These are phyloP conservation scores for Melanotaenia trifasciata DNA, from an alignment of 2,797 vertebrate genomes.

Conservation along the genomic window DNA sequence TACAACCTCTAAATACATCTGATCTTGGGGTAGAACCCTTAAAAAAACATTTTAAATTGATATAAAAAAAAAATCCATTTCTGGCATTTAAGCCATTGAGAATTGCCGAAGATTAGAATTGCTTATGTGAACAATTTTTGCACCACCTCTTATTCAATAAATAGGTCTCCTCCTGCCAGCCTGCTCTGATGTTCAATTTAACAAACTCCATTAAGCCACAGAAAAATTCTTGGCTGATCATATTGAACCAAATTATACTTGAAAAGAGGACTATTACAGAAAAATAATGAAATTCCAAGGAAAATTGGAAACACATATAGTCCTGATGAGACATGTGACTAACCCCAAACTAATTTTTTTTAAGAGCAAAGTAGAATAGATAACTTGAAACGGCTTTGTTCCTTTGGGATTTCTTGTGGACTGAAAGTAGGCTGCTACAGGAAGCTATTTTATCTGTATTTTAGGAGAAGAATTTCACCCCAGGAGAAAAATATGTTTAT, in stretches of 20 bases:
- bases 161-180: conserved; percentile 26
- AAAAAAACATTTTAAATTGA: not conserved
- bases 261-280: conserved; percentile 1
- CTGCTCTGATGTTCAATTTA: conserved; percentile 21
- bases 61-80: not conserved
- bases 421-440: not conserved
- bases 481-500: not conserved
- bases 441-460: conserved; percentile 3
- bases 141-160: not conserved
- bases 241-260: conserved; percentile 20
- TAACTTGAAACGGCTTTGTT: not conserved
- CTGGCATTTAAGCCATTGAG: not conserved
- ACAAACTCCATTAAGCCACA: conserved; percentile 35
- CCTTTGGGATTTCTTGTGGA: not conserved
- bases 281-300: conserved; percentile 28
- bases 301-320: conserved; percentile 23
- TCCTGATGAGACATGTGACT: conserved; percentile 8
- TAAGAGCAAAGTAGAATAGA: not conserved
- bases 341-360: not conserved
- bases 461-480: not conserved
- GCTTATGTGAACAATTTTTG: not conserved
- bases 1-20: not conserved
- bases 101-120: not conserved
- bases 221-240: conserved; percentile 21
- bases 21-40: not conserved